phyloP scores from a whole-genome alignment of 1,140 invertebrate genomes.

The Bombyx mandarina region DNA sequence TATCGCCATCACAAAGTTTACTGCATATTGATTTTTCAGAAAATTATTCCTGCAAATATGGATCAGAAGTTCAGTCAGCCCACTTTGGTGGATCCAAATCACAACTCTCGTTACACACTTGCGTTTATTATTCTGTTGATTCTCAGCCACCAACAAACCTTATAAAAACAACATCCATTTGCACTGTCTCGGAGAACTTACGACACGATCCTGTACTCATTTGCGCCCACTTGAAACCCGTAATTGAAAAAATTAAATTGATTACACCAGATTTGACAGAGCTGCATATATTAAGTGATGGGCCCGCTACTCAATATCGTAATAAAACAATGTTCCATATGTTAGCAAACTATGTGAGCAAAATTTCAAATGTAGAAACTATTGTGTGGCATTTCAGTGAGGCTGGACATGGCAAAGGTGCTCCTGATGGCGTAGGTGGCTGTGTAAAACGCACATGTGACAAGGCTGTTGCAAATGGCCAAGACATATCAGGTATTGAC shows the following conservation, averaged over 20 bases:
- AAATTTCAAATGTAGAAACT: slow-evolving; percentile 5
- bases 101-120: slow-evolving; percentile 18
- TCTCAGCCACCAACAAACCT: neutral
- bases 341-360: slow-evolving; percentile 13
- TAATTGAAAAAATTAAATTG: neutral
- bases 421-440: slow-evolving; percentile 16
- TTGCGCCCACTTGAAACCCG: neutral
- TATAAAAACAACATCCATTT: neutral
- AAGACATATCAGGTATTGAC: no score
- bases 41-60: slow-evolving; percentile 21
- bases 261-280: slow-evolving; percentile 10
- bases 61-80: slow-evolving; percentile 15
- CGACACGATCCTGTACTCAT: slow-evolving; percentile 3
- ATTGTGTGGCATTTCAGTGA: slow-evolving; percentile 16
- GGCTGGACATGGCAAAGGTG: slow-evolving; percentile 16
- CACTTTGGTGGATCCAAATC: slow-evolving; percentile 18
- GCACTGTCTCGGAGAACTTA: neutral
- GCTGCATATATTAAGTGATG: slow-evolving; percentile 20
- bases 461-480: neutral
- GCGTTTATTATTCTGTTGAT: slow-evolving; percentile 11
- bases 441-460: slow-evolving; percentile 10
- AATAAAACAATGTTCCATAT: slow-evolving; percentile 10
- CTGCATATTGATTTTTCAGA: slow-evolving; percentile 20
- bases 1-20: slow-evolving; percentile 8
- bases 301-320: slow-evolving; percentile 14